These are phyloP conservation scores for Minunthozetes semirufus DNA, from an alignment of 2,888 invertebrate genomes.

Conservation along the genomic window DNA sequence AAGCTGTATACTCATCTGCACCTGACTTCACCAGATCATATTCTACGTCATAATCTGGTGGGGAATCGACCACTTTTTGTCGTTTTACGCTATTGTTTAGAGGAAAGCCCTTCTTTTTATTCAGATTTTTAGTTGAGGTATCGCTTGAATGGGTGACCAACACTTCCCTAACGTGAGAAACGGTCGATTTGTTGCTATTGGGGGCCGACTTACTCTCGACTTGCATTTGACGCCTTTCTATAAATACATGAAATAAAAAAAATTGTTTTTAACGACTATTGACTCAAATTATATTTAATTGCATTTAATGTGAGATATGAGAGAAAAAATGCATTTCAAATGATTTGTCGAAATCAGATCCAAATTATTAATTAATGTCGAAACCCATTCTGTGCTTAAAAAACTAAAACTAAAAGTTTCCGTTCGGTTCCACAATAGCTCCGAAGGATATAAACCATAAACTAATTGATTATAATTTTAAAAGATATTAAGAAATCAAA, in stretches of 20 bases:
- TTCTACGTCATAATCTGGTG: not conserved
- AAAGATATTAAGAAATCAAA: too few species aligned
- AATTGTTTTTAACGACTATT: not conserved
- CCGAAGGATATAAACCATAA: too few species aligned
- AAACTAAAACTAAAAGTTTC: too few species aligned
- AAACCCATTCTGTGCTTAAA: too few species aligned
- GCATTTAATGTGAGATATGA: not conserved
- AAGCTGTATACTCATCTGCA: conserved; percentile 1
- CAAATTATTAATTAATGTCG: too few species aligned
- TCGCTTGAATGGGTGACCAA: not conserved
- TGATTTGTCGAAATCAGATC: too few species aligned
- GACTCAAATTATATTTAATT: not conserved
- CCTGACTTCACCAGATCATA: conserved; percentile 6
- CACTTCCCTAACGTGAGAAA: not conserved
- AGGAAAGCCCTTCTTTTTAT: not conserved
- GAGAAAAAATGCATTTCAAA: not conserved
- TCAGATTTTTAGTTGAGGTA: not conserved
- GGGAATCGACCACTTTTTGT: not conserved
- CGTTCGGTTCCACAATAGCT: too few species aligned
- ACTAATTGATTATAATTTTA: too few species aligned
- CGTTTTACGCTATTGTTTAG: not conserved
- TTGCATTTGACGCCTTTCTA: conserved; percentile 5
- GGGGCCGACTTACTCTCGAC: not conserved
- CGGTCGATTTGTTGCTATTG: not conserved
- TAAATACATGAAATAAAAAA: not conserved